Conservation (phyloP, 2,113 vertebrate species). For the Apteryx mantelli region DNA sequence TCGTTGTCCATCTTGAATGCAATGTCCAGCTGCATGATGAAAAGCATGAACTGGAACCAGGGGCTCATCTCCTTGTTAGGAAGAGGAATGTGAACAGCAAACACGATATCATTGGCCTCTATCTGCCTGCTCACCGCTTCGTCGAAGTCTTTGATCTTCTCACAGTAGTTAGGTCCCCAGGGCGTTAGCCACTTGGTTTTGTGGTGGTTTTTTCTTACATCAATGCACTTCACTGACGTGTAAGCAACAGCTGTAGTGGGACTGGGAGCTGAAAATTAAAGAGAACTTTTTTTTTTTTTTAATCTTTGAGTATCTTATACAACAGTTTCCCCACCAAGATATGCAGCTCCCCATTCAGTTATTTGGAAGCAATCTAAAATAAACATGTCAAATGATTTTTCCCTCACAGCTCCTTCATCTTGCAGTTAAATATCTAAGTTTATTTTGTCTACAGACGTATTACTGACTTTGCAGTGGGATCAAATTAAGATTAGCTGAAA, state of each 20-base stretch:
- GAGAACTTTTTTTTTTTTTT: not conserved
- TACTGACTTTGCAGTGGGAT: not conserved
- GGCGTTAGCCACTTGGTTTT: conserved; percentile 91
- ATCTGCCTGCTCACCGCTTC: conserved; percentile 90
- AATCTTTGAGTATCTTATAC: not conserved
- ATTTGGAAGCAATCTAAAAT: not conserved
- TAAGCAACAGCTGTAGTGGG: conserved; percentile 88
- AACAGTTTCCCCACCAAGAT: not conserved
- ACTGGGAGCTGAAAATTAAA: conserved; percentile 84
- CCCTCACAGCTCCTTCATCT: not conserved
- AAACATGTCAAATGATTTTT: not conserved
- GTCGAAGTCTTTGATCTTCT: conserved; percentile 87
- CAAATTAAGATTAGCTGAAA: not conserved
- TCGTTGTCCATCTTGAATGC: conserved; percentile 93
- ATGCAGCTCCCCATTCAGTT: not conserved
- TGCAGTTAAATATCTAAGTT: not conserved
- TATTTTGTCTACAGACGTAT: not conserved
- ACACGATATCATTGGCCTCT: conserved; percentile 95
- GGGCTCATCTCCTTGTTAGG: conserved; percentile 93
- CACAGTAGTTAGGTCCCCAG: conserved; percentile 90
- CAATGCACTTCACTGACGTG: conserved; percentile 90
- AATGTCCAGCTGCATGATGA: conserved; percentile 95
- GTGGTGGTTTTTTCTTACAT: conserved; percentile 83
- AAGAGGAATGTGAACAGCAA: conserved; percentile 90
- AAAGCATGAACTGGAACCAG: conserved; percentile 99